A percentile compares a stretch with the other conserved stretches of the same genome.
phyloP scores from a whole-genome alignment of 2,797 vertebrate species.

The Borostomias antarcticus region DNA sequence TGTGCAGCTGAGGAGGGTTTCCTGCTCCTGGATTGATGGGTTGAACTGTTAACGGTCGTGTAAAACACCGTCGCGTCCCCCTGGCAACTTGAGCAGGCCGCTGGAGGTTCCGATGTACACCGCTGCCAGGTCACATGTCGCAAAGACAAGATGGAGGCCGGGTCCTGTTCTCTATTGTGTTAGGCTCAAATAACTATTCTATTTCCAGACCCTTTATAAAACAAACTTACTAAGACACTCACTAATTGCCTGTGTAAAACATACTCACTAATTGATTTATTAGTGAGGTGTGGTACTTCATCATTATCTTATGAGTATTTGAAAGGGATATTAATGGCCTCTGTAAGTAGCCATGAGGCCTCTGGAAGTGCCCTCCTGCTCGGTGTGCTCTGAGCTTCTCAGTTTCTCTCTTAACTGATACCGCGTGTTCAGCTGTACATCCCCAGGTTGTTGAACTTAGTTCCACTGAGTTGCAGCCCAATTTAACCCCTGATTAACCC shows the following conservation, averaged over 20 bases:
- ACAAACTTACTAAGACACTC: neutral
- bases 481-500: slow-evolving; percentile 12
- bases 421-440: too few species aligned
- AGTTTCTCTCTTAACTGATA: slow-evolving; percentile 1
- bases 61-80: slow-evolving; percentile 47
- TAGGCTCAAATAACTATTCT: neutral
- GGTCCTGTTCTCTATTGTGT: neutral
- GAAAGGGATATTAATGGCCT: neutral
- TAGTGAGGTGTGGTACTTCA: neutral
- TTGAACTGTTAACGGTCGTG: slow-evolving; percentile 53
- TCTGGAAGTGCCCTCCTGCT: neutral
- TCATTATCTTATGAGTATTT: slow-evolving; percentile 6
- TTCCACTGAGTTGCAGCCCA: neutral
- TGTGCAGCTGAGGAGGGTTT: slow-evolving; percentile 25
- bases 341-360: slow-evolving; percentile 1
- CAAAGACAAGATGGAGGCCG: slow-evolving; percentile 6
- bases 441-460: neutral
- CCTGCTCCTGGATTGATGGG: slow-evolving; percentile 47
- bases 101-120: slow-evolving; percentile 6
- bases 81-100: slow-evolving; percentile 29
- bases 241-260: neutral
- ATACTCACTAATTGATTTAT: slow-evolving; percentile 8
- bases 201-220: neutral
- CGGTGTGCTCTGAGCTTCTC: neutral
- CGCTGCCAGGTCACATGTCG: slow-evolving; percentile 4